A percentile compares a stretch with the other conserved stretches of the same genome.
These are phyloP conservation scores for Anolis sagrei DNA, from an alignment of 2,113 vertebrate species.

Conservation along the genomic window DNA sequence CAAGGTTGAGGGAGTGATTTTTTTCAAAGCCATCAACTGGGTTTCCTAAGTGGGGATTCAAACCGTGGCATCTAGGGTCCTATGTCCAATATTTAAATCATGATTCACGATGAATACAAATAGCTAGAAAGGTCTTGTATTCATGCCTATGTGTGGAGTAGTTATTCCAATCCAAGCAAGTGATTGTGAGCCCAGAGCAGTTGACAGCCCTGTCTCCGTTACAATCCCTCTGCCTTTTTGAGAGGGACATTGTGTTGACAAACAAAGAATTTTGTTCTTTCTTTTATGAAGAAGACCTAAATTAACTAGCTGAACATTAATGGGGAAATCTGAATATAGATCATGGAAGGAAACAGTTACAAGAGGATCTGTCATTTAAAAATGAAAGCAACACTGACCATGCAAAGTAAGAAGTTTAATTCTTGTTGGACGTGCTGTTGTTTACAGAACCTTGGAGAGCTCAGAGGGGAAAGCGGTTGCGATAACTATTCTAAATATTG, in stretches of 20 bases:
- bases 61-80: neutral
- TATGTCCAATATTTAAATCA: neutral
- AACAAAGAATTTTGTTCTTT: conserved; percentile 10
- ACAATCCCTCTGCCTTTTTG: neutral
- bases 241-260: neutral
- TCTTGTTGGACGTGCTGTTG: conserved; percentile 46
- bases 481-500: conserved; percentile 55
- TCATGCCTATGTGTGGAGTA: neutral
- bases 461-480: conserved; percentile 47
- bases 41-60: no score
- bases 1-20: no score
- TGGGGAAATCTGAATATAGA: conserved; percentile 46
- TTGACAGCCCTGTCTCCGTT: neutral
- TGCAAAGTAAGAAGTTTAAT: conserved; percentile 40
- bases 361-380: conserved; percentile 44
- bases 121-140: neutral
- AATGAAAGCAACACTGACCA: neutral
- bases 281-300: conserved; percentile 15
- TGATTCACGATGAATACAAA: no score
- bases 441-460: conserved; percentile 62
- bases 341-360: conserved; percentile 52
- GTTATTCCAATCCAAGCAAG: neutral
- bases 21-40: no score
- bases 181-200: neutral
- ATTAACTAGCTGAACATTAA: conserved; percentile 41